Conservation (phyloP, 2,888 invertebrate genomes). For the Alcis repandata region DNA sequence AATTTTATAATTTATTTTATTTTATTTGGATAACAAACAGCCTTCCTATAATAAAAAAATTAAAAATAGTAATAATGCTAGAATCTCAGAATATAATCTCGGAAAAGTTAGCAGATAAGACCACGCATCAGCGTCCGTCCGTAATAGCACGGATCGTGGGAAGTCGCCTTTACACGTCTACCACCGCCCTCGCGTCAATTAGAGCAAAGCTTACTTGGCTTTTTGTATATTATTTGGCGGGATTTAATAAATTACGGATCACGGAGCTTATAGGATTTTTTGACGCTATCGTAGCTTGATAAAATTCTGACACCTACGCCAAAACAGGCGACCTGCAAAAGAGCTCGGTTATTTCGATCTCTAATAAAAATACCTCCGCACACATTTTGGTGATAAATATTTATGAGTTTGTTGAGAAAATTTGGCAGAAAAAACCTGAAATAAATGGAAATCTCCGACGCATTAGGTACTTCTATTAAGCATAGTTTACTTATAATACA, state of each 20-base stretch:
- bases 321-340: conserved; percentile 4
- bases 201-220: not conserved
- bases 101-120: no score
- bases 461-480: no score
- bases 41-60: no score
- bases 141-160: not conserved
- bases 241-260: conserved; percentile 24
- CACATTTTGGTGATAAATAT: conserved; percentile 2
- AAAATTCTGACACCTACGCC: conserved; percentile 19
- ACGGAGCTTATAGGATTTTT: conserved; percentile 13
- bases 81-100: no score
- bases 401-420: not conserved
- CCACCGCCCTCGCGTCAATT: not conserved
- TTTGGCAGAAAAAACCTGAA: no score
- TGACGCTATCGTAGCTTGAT: not conserved
- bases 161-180: not conserved
- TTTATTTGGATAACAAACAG: no score
- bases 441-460: no score
- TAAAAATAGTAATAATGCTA: no score
- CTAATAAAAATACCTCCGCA: not conserved
- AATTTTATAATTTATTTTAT: no score
- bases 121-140: no score
- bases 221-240: not conserved
- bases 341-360: not conserved
- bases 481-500: no score